Evolutionary conservation across 2,888 invertebrate species (phyloP).

Genomic region (Ichneumoninae sp.): DNA sequence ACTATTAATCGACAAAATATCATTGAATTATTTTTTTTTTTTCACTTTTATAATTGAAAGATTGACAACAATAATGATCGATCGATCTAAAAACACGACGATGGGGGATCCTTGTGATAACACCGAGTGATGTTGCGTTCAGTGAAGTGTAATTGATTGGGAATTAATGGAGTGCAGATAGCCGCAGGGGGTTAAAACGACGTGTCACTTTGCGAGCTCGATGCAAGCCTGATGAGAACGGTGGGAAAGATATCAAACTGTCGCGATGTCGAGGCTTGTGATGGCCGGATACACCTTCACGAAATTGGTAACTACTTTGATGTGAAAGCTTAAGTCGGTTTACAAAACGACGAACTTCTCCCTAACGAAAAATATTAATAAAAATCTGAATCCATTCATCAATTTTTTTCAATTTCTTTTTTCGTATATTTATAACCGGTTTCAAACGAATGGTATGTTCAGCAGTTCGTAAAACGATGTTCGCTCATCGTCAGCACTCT

Average conservation of each 20-base stretch:
- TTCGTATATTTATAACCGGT: background rate
- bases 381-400: background rate
- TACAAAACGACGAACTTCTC: background rate
- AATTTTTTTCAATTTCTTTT: background rate
- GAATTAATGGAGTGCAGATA: slow-evolving; percentile 23
- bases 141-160: slow-evolving; percentile 46
- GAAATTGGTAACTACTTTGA: slow-evolving; percentile 41
- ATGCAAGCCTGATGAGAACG: slow-evolving; percentile 44
- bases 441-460: background rate
- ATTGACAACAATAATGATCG: background rate
- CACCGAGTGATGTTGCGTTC: slow-evolving; percentile 34
- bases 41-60: background rate
- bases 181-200: slow-evolving; percentile 7
- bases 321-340: background rate
- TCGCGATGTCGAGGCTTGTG: background rate
- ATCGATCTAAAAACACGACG: background rate
- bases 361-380: background rate
- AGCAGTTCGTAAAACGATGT: background rate
- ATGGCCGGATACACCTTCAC: slow-evolving; percentile 26
- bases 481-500: background rate
- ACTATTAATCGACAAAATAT: background rate
- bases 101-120: background rate
- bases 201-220: background rate
- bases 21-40: background rate
- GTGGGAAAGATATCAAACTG: background rate